These are phyloP conservation scores for Cataglyphis hispanica DNA, from an alignment of 1,140 invertebrate genomes.

Conservation along the genomic window DNA sequence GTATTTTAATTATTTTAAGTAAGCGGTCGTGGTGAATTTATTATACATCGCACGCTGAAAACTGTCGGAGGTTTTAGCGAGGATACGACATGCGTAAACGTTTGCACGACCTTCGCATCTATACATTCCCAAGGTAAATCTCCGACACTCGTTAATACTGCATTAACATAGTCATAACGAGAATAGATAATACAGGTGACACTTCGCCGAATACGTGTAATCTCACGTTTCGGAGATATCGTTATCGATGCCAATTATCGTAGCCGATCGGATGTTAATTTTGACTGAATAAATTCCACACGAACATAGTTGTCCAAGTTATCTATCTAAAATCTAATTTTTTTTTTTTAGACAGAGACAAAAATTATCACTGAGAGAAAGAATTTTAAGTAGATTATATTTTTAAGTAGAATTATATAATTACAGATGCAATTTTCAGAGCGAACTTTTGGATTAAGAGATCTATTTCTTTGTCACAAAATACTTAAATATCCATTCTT, in stretches of 20 bases:
- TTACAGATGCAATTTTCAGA: not conserved
- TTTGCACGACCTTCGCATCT: constrained; percentile 15
- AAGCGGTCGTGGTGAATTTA: constrained; percentile 7
- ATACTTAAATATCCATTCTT: not conserved
- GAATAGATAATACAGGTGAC: not conserved
- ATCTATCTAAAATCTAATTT: not conserved
- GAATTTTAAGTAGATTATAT: not conserved
- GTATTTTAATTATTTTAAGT: constrained; percentile 36
- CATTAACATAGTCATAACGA: not conserved
- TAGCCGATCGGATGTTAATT: not conserved
- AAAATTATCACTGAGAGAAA: not conserved
- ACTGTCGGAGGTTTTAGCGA: not conserved
- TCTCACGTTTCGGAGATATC: not conserved
- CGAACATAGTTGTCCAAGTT: not conserved
- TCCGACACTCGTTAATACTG: not conserved
- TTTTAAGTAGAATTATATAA: not conserved
- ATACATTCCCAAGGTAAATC: not conserved
- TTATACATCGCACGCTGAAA: constrained; percentile 10
- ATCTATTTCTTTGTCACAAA: not conserved
- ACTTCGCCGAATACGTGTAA: not conserved
- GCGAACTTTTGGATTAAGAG: not conserved
- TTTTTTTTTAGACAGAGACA: no score
- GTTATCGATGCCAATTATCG: constrained; percentile 7
- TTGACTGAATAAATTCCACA: not conserved
- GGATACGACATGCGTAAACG: not conserved